A percentile compares a stretch with the other conserved stretches of the same genome.
phyloP scores from a whole-genome alignment of 2,888 invertebrate species.

The Callinectes sapidus region DNA sequence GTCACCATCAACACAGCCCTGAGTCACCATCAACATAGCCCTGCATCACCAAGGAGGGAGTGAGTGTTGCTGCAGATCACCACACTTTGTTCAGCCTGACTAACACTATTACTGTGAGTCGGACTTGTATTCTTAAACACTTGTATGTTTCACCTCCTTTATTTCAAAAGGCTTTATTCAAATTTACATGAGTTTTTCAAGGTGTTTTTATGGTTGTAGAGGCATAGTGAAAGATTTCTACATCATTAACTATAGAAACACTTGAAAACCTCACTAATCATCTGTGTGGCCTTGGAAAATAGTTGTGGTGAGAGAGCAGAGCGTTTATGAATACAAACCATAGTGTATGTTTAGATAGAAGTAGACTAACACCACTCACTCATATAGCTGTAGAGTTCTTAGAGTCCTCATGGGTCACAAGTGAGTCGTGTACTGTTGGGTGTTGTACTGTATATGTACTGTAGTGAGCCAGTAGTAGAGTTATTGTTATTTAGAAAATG shows the following conservation, averaged over 20 bases:
- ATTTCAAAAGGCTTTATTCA: too few relatives aligned
- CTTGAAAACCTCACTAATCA: too few relatives aligned
- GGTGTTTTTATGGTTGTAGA: too few relatives aligned
- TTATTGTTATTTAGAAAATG: background rate
- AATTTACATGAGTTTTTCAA: too few relatives aligned
- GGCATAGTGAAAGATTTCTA: too few relatives aligned
- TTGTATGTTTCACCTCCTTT: too few relatives aligned
- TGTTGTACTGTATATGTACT: background rate
- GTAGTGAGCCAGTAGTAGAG: background rate
- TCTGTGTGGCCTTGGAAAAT: too few relatives aligned
- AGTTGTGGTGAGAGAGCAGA: too few relatives aligned
- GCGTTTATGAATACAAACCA: too few relatives aligned
- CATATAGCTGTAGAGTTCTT: background rate
- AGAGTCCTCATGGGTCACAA: background rate
- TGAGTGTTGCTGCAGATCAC: background rate
- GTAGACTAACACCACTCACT: background rate
- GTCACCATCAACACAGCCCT: background rate
- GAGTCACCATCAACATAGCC: background rate
- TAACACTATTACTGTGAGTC: background rate
- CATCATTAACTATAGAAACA: too few relatives aligned
- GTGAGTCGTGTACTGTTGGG: background rate
- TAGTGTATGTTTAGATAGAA: too few relatives aligned
- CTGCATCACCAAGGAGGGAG: background rate
- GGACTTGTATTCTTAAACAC: too few relatives aligned
- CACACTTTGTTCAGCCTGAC: background rate